Evolutionary conservation across 2,113 vertebrate species (phyloP).

Genomic region (Aptenodytes patagonicus): DNA sequence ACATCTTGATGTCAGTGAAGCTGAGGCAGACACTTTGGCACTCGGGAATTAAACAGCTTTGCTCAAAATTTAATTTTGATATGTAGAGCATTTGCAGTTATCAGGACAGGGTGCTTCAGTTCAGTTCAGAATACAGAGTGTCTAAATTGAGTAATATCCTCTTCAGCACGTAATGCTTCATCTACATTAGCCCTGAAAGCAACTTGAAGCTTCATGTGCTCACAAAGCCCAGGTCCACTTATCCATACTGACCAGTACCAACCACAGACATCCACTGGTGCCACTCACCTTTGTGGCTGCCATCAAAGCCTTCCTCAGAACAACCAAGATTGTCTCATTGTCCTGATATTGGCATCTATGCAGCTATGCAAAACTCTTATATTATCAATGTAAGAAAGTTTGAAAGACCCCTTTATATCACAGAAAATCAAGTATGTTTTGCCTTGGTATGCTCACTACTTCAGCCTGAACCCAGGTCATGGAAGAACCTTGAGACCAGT

Average conservation of each 20-base stretch:
- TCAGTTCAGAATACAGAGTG: neutral
- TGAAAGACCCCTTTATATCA: neutral
- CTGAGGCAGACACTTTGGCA: neutral
- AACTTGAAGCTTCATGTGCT: neutral
- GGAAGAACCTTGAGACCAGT: neutral
- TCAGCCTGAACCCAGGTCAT: neutral
- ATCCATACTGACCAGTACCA: neutral
- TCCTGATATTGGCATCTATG: neutral
- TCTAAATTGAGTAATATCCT: neutral
- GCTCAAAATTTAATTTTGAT: neutral
- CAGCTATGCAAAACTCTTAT: neutral
- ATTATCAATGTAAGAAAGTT: neutral
- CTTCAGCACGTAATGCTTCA: neutral
- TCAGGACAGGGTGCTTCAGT: neutral
- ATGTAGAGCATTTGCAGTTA: neutral
- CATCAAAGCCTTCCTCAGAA: neutral
- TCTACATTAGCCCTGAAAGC: neutral
- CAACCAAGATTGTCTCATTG: neutral
- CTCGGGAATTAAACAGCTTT: neutral
- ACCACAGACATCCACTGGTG: neutral
- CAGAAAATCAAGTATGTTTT: neutral
- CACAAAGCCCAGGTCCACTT: neutral
- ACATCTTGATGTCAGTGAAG: neutral
- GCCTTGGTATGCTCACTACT: neutral
- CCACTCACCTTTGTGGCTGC: neutral